A percentile compares a stretch with the other conserved stretches of the same genome.
These are phyloP conservation scores for Aricia artaxerxes DNA, from an alignment of 2,888 invertebrate species.

Conservation along the genomic window DNA sequence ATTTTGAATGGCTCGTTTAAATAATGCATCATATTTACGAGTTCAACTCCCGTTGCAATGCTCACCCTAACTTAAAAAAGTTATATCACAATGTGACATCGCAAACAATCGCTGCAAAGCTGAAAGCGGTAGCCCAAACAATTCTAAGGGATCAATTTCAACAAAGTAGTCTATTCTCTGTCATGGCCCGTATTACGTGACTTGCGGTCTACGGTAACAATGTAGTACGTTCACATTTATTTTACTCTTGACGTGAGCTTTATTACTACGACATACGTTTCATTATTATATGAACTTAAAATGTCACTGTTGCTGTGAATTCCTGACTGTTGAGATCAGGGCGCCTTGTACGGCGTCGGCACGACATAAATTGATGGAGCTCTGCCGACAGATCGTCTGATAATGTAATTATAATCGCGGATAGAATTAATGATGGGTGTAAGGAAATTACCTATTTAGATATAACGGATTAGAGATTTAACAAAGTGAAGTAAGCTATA, in stretches of 20 bases:
- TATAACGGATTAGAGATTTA: background rate
- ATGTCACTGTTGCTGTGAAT: background rate
- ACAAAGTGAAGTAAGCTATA: background rate
- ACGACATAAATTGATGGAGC: conserved; percentile 2
- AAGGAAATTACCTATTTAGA: background rate
- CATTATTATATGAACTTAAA: background rate
- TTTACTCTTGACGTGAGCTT: background rate
- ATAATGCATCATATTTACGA: no score
- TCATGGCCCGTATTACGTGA: conserved; percentile 14
- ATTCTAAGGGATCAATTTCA: background rate
- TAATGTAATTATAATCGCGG: conserved; percentile 10
- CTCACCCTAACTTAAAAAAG: no score
- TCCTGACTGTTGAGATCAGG: conserved; percentile 10
- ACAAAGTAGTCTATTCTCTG: background rate
- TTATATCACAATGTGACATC: no score
- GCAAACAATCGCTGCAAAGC: background rate
- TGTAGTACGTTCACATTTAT: background rate
- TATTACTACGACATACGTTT: background rate
- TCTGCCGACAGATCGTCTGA: conserved; percentile 1
- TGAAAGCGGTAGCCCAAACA: background rate
- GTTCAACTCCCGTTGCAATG: no score
- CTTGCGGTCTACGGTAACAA: conserved; percentile 7
- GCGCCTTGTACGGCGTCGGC: background rate
- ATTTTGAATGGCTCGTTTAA: no score
- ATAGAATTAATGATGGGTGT: background rate